Evolutionary conservation across 2,797 vertebrate species (phyloP).

Genomic region (Buceros bicornis): DNA sequence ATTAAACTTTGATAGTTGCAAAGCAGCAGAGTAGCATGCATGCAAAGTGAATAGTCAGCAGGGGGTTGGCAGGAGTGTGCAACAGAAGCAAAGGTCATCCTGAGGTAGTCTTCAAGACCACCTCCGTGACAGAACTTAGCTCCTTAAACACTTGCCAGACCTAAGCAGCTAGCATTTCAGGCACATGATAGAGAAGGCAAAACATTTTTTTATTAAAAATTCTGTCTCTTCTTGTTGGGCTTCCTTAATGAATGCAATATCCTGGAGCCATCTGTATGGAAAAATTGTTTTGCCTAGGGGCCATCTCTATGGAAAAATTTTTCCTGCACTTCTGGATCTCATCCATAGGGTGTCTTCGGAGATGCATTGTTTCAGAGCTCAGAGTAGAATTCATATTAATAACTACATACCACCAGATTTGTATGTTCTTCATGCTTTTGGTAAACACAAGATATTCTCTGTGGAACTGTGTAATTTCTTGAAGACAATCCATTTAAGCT

Average conservation of each 20-base stretch:
- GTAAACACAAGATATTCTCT: background rate
- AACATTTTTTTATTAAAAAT: background rate
- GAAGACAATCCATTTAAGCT: background rate
- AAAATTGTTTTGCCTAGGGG: background rate
- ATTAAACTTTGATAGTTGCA: background rate
- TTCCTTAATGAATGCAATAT: background rate
- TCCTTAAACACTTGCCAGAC: background rate
- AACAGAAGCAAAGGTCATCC: background rate
- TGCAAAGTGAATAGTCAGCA: background rate
- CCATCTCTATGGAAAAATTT: background rate
- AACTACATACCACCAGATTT: background rate
- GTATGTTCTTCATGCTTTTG: background rate
- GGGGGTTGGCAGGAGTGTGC: background rate
- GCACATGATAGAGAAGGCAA: background rate
- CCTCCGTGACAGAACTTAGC: background rate
- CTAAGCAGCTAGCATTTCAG: background rate
- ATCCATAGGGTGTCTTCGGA: background rate
- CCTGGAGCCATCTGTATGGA: background rate
- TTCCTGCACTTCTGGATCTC: background rate
- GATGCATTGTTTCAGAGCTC: background rate
- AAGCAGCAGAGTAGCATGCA: background rate
- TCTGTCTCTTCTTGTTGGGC: background rate
- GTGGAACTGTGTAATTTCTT: background rate
- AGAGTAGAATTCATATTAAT: background rate
- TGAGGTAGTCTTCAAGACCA: background rate